Evolutionary conservation across 2,888 invertebrate species (phyloP), one percentile per base, ranked within the genome.

Genomic region (Eristalinus sepulchralis): DNA sequence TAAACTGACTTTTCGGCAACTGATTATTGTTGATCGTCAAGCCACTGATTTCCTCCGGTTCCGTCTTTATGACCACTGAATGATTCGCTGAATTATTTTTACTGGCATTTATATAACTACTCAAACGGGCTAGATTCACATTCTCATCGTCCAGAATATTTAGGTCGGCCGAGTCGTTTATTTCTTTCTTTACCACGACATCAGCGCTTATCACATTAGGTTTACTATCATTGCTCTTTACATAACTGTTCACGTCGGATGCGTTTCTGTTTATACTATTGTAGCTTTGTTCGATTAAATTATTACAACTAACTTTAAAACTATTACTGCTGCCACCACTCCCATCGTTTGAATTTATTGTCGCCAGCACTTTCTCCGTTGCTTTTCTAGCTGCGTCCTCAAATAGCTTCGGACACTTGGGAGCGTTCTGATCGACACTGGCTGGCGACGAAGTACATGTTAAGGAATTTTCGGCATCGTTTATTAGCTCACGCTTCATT

Each of bases 201-300:
- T 92, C 92, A 88, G 89, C 87, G 90, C 92, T 92, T 92, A 92
- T 92, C 92, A 92, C 92, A 92, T 92, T 92, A 89, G 90, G 90
- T 91, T 92, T 92, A 89, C 90, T 91, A 91, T 91, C 90, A 90
- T 90, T 90, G 90, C 90, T 91, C 90, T 88, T 88, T 86, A 88
- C 88, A 87, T 87, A 89, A 89, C 86, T 89, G 88, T 84, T 88
- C 86, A 83, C 88, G 63, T 88, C 89, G 73, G 88, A 82, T 82
- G 83, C 88, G 76, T 77, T 88, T 84, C 88, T 90, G 89, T 88
- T 90, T 88, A 88, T 90, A 85, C 88, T 90, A 89, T 89, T 90
- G 82, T 88, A 89, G 83, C 73, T 88, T 84, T 79, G 88, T 83
- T 78, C 77, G 80, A 76, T 85, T 80, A 75, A 87, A 88, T 81